Evolutionary conservation across 2,113 vertebrate genomes (phyloP), one percentile per base, ranked within the genome.

Genomic region (Rhinogobius similis): DNA sequence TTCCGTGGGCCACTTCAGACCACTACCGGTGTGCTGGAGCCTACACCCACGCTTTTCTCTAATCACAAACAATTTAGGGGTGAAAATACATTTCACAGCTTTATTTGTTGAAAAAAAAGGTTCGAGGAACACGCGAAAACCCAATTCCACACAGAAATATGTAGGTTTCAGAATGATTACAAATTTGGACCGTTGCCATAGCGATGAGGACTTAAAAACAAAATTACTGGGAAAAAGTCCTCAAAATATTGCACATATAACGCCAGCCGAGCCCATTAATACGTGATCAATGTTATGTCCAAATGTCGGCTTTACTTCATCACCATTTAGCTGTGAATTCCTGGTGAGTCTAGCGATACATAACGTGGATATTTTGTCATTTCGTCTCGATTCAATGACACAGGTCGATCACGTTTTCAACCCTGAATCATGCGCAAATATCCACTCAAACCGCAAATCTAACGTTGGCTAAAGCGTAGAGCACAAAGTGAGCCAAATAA

Each of bases 41-140:
- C 29, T 10, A 61, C 77, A 82, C 80, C 71, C 67, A 68, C 82
- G 73, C 72, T 79, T 82, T 75, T 67, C 14, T 0, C 55, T 29
- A 13, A 58, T 13, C 21, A 58, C 52, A 4, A 38, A 53, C 21
- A 32, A 48, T 12, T 39, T 39, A 3, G 11, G 11, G 73, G 68
- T 78, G 48, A 55, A 71, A 26, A 65, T 46, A 18, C 18, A 4
- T 77, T 68, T 65, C 2, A 55, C 14, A 1, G 0, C 21, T 14
- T 24, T 29, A 26, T 55, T 29, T 18, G 5, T 10, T 13, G 0
- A 52, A 52, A 1, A 46, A 20, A 16, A n/a, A n/a, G n/a, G n/a
- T 23, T 55, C 12, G 10, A 55, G 12, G 11, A 10, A 16, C 20
- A 18, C 6, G 43, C 43, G 8, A 50, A 8, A 44, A 44, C n/a